Percentiles rank a stretch among this genome's conserved stretches.
Conservation (phyloP, 2,888 invertebrate species). For the Drosophila niveifrons region DNA sequence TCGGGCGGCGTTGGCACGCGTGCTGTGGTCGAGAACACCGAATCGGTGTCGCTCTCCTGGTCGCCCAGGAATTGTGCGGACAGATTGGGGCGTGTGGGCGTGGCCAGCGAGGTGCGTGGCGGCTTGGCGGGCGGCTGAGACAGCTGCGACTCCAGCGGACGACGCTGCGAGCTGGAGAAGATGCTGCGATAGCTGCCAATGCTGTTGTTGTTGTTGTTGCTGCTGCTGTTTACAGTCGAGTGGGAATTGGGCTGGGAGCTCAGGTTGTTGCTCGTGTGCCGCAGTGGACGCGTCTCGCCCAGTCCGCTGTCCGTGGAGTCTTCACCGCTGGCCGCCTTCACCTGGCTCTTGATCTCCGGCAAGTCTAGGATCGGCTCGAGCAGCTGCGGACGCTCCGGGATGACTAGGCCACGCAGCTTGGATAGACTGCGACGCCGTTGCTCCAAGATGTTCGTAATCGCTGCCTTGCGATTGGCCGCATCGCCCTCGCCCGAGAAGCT, state of each 20-base stretch:
- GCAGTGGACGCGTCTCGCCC: conserved; percentile 65
- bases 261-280: conserved; percentile 4
- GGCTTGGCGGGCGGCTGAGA: conserved; percentile 83
- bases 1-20: conserved; percentile 86
- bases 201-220: conserved; percentile 5
- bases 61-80: conserved; percentile 47
- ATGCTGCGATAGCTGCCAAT: conserved; percentile 79
- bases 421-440: conserved; percentile 93
- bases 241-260: neutral
- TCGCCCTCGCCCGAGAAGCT: conserved; percentile 82
- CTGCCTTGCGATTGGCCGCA: conserved; percentile 87
- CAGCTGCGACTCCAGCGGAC: conserved; percentile 70
- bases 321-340: conserved; percentile 84
- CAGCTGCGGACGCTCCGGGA: conserved; percentile 90
- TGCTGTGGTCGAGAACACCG: conserved; percentile 93
- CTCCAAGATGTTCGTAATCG: conserved; percentile 91
- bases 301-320: conserved; percentile 81
- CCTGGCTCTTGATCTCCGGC: conserved; percentile 92
- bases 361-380: conserved; percentile 89
- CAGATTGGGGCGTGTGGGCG: conserved; percentile 39
- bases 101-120: conserved; percentile 82
- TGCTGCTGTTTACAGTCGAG: conserved; percentile 2
- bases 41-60: conserved; percentile 90
- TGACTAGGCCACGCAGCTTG: conserved; percentile 94
- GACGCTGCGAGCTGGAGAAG: conserved; percentile 56